Conservation (phyloP, 2,113 vertebrate species). For the Mesoclemmys tuberculata region DNA sequence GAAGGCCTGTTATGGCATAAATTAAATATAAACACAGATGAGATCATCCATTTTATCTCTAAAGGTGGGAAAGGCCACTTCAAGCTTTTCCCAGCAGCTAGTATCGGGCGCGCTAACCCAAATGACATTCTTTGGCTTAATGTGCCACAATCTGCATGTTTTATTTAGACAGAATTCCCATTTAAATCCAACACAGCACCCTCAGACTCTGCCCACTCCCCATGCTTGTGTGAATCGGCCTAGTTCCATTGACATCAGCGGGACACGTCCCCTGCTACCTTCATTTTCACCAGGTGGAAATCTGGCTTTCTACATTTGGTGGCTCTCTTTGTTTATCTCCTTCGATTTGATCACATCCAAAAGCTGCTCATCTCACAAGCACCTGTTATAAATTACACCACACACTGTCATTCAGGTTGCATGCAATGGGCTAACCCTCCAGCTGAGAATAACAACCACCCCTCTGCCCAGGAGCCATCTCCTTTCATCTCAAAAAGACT, state of each 20-base stretch:
- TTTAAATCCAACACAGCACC: neutral
- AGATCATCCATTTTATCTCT: slow-evolving; percentile 76
- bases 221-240: neutral
- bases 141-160: neutral
- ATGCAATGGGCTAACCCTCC: neutral
- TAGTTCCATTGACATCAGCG: neutral
- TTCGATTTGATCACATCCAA: neutral
- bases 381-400: neutral
- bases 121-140: slow-evolving; percentile 15
- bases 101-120: neutral
- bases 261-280: neutral
- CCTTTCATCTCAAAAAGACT: neutral
- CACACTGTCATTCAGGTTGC: neutral
- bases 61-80: slow-evolving; percentile 75
- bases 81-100: slow-evolving; percentile 51
- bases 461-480: neutral
- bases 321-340: neutral
- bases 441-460: neutral
- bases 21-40: slow-evolving; percentile 81
- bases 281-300: neutral
- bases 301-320: neutral
- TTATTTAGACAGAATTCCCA: neutral
- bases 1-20: slow-evolving; percentile 80
- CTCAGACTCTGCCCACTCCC: neutral
- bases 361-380: neutral